Base-by-base conservation (phyloP, 1,140 invertebrate genomes). In the Caerostris extrusa region DNA sequence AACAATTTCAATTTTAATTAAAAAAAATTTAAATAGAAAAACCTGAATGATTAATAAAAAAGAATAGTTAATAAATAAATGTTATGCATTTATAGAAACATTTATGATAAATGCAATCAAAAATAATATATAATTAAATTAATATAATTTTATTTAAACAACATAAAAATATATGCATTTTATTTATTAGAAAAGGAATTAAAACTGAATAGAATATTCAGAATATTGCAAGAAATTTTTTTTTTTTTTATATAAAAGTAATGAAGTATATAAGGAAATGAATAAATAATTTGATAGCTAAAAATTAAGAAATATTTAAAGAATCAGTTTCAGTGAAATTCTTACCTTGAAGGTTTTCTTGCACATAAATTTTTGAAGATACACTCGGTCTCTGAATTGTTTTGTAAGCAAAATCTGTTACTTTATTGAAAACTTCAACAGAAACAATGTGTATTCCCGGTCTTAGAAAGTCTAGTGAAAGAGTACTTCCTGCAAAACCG, bases 291-390 rank as follows among this genome's bases (percentile, higher is more conserved):
- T 34, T 34, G 34, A 1, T 34, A 34, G 34, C 34, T 34, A 34
- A 34, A 34, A 1, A 34, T 34, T 34, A 34, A 34, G 34, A 34
- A 34, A 34, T 34, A 2, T 67, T 67, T 4, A 67, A 3, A 67
- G 34, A 64, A 88, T 88, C 34, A 67, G 7, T 58, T 50, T 19
- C 19, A 77, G n/a, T 7, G 7, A 19, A 81, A 17, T 58, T 77
- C 14, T 82, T 53, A 94, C 93, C 93, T 91, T 86, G 64, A 19
- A 94, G 64, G 53, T 19, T 87, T 88, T 91, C 90, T 91, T 94
- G 94, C 83, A 94, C 90, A 88, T 88, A 94, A 6, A 94, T 77
- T 88, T 94, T 94, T 19, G 94, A 60, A 55, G 71, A 61, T 12
- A 14, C 89, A 50, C 53, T 85, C 10, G 90, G 94, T 50, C 90